Conservation (phyloP, 2,888 invertebrate genomes). For the Caenorhabditis sp. region DNA sequence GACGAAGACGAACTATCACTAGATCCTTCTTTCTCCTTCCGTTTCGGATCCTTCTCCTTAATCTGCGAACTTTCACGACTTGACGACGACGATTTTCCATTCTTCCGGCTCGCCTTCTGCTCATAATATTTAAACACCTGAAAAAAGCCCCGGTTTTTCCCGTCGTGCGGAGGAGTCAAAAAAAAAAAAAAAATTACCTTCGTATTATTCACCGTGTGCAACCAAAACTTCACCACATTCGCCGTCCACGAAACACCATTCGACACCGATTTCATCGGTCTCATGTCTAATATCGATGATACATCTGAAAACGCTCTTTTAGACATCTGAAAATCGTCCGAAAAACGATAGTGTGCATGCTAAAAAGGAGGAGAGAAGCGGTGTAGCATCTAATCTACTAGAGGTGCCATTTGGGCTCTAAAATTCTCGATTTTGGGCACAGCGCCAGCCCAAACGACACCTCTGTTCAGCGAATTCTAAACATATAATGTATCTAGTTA, state of each 20-base stretch:
- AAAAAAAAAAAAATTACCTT: too few relatives aligned
- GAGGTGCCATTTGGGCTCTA: neutral
- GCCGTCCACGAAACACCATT: constrained; percentile 99
- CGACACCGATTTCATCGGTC: constrained; percentile 90
- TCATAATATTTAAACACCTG: constrained; percentile 21
- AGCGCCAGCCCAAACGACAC: neutral
- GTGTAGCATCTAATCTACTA: neutral
- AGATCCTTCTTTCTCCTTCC: neutral
- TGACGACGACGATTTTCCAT: constrained; percentile 10
- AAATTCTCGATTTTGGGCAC: neutral
- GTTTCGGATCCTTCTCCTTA: constrained; percentile 5
- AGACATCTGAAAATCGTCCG: neutral
- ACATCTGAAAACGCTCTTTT: constrained; percentile 80
- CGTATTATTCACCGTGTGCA: constrained; percentile 96
- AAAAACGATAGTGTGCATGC: constrained; percentile 1
- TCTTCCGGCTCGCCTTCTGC: constrained; percentile 6
- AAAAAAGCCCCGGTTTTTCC: neutral
- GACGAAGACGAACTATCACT: neutral
- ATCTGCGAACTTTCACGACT: constrained; percentile 21
- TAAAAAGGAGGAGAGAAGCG: neutral
- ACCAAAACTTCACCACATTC: constrained; percentile 96
- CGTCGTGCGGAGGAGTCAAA: too few relatives aligned
- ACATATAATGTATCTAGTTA: neutral
- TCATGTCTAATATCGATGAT: constrained; percentile 97
- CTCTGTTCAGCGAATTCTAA: neutral